Evolutionary conservation across 2,797 vertebrate species (phyloP).

Genomic region (Neosilurus hyrtlii): DNA sequence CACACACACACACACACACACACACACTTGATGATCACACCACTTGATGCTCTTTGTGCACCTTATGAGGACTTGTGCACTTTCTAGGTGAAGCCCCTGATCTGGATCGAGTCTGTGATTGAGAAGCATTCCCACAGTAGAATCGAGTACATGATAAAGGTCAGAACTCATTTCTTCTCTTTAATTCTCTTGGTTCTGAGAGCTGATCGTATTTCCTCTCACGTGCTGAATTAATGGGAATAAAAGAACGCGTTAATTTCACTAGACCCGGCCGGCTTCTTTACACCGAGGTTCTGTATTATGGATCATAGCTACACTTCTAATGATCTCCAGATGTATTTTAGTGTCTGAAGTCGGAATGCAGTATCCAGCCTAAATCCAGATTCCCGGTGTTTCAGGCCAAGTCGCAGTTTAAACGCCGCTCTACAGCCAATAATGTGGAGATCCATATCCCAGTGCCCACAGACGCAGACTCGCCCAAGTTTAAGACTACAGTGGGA

Average conservation of each 20-base stretch:
- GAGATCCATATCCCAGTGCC: conserved; percentile 99
- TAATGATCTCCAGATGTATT: neutral
- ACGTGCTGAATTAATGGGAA: neutral
- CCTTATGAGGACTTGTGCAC: conserved; percentile 14
- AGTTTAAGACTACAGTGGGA: conserved; percentile 98
- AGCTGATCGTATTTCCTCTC: neutral
- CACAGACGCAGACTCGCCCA: conserved; percentile 95
- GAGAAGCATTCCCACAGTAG: conserved; percentile 99
- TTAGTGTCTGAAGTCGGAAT: neutral
- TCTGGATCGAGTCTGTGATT: conserved; percentile 99
- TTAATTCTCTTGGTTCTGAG: neutral
- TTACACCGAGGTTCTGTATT: neutral
- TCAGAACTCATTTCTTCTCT: conserved; percentile 50
- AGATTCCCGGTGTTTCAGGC: conserved; percentile 70
- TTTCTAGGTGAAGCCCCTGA: conserved; percentile 90
- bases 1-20: neutral
- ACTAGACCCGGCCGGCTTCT: neutral
- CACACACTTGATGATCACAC: neutral
- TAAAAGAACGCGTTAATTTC: neutral
- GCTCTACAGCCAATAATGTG: conserved; percentile 97
- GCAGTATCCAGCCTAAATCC: neutral
- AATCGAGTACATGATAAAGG: conserved; percentile 99
- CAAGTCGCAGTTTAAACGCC: conserved; percentile 96
- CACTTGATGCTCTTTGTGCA: neutral
- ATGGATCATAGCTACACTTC: no score